Evolutionary conservation across 1,140 invertebrate genomes (phyloP).

Genomic region (Trichonephila clavipes): DNA sequence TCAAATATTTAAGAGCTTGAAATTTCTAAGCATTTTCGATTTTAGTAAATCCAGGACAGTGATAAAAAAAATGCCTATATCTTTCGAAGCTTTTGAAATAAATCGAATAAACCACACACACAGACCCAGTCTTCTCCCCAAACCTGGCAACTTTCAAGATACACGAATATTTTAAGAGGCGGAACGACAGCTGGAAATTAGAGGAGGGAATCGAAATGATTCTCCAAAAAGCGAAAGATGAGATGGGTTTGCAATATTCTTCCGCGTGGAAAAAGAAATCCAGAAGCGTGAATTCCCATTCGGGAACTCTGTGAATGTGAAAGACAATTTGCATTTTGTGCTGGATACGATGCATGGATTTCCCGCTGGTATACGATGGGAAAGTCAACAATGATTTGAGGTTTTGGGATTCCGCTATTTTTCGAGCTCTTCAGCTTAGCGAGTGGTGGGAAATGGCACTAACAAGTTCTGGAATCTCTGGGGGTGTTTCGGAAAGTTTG

Average conservation of each 20-base stretch:
- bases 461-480: background rate
- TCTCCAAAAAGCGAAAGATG: too few species aligned
- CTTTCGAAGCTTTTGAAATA: background rate
- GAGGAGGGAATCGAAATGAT: background rate
- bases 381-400: constrained; percentile 24
- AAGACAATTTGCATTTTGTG: constrained; percentile 18
- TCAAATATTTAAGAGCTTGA: too few species aligned
- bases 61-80: background rate
- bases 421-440: background rate
- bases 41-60: too few species aligned
- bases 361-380: background rate
- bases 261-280: too few species aligned
- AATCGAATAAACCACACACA: background rate
- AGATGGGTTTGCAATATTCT: too few species aligned
- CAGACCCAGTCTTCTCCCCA: background rate
- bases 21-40: too few species aligned
- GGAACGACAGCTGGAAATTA: constrained; percentile 9
- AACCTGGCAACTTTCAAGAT: background rate
- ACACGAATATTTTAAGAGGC: background rate
- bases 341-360: background rate
- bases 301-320: background rate
- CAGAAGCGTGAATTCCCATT: too few species aligned
- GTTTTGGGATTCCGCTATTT: background rate
- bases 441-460: too few species aligned
- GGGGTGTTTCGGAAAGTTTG: background rate